These are phyloP conservation scores for Aricia agestis DNA, from an alignment of 1,140 invertebrate genomes.

Conservation along the genomic window DNA sequence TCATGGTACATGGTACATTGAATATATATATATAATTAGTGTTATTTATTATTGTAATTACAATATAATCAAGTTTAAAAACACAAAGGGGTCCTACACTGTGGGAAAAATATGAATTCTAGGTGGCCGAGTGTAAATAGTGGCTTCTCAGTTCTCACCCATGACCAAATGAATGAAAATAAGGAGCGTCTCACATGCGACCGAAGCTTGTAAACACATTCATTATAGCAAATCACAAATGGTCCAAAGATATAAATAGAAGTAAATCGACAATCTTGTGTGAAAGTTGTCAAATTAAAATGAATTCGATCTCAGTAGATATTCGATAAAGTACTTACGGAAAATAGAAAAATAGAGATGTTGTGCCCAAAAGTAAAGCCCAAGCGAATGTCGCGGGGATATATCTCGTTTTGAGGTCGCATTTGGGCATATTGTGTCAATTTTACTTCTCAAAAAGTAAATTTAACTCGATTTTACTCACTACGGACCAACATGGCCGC, in stretches of 20 bases:
- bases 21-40: background rate
- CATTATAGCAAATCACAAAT: conserved; percentile 45
- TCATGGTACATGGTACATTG: too few relatives aligned
- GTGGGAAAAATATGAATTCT: conserved; percentile 21
- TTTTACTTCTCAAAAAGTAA: conserved; percentile 75
- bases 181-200: background rate
- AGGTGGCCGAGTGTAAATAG: conserved; percentile 33
- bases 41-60: conserved; percentile 4
- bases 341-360: conserved; percentile 96
- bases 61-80: conserved; percentile 21
- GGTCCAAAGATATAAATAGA: conserved; percentile 63
- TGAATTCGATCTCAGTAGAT: conserved; percentile 58
- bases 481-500: conserved; percentile 81
- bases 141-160: conserved; percentile 15
- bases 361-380: conserved; percentile 92
- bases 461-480: conserved; percentile 76
- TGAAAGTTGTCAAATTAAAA: conserved; percentile 72
- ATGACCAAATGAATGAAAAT: conserved; percentile 26
- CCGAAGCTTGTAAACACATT: conserved; percentile 24
- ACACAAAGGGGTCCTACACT: conserved; percentile 7
- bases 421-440: conserved; percentile 90
- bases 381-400: conserved; percentile 98
- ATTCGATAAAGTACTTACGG: conserved; percentile 86
- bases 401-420: conserved; percentile 94
- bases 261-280: conserved; percentile 60